These are phyloP conservation scores for Argopecten irradians DNA, from an alignment of 1,140 invertebrate species.

Conservation along the genomic window DNA sequence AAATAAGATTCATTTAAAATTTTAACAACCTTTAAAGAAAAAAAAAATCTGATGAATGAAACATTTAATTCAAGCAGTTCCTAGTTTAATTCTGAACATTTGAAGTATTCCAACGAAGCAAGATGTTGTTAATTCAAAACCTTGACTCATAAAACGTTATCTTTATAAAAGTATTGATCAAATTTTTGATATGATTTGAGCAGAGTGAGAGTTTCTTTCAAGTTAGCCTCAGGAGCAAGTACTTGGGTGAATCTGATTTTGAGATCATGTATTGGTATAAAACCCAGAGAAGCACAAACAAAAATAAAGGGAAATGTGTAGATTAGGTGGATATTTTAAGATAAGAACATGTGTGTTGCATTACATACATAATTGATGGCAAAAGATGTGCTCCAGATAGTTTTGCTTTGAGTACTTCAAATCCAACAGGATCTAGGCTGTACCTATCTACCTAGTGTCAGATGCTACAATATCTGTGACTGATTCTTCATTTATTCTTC, in stretches of 20 bases:
- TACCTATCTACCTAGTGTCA: not conserved
- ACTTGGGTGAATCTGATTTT: not conserved
- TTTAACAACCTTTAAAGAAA: not conserved
- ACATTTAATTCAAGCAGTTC: not conserved
- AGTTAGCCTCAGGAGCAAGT: not conserved
- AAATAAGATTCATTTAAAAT: not conserved
- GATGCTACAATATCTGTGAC: not conserved
- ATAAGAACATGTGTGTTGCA: constrained; percentile 21
- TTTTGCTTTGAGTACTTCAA: not conserved
- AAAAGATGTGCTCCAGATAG: constrained; percentile 21
- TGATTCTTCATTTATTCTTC: not conserved
- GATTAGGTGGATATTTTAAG: constrained; percentile 17
- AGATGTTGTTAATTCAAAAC: not conserved
- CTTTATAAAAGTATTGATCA: not conserved
- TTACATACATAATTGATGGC: constrained; percentile 22
- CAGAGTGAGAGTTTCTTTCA: not conserved
- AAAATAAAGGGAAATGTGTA: constrained; percentile 9
- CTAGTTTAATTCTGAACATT: not conserved
- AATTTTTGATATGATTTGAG: not conserved
- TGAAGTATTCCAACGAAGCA: not conserved
- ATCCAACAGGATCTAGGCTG: not conserved
- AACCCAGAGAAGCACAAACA: not conserved
- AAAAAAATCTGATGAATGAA: not conserved
- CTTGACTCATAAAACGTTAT: not conserved
- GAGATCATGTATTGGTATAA: constrained; percentile 22